Percentiles rank a stretch among this genome's conserved stretches.
These are phyloP conservation scores for Acronicta aceris DNA, from an alignment of 2,888 invertebrate genomes.

Conservation along the genomic window DNA sequence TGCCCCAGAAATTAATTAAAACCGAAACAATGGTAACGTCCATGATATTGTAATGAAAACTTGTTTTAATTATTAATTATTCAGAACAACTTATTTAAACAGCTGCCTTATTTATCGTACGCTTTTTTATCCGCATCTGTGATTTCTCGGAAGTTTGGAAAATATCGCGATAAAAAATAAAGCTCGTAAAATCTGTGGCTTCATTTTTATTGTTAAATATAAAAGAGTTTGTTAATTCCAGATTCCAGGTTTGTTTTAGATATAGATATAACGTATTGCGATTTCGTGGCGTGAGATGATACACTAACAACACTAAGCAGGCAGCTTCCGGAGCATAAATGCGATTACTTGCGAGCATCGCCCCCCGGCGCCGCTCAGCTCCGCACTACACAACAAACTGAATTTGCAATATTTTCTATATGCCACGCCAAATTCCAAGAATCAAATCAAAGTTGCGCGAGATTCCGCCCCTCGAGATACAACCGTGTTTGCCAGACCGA, in stretches of 20 bases:
- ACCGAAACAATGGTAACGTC: constrained; percentile 3
- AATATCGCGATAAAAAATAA: background rate
- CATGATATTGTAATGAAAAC: background rate
- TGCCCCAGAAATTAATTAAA: background rate
- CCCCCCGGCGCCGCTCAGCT: constrained; percentile 41
- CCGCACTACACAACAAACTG: constrained; percentile 62
- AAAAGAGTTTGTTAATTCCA: background rate
- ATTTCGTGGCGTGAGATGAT: background rate
- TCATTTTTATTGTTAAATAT: too few relatives aligned
- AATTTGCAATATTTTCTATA: constrained; percentile 79
- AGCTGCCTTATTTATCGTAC: background rate
- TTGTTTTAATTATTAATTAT: background rate
- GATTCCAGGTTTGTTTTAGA: background rate
- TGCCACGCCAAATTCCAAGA: constrained; percentile 71
- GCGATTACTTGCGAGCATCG: constrained; percentile 37
- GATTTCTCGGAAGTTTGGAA: background rate
- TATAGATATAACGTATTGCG: background rate
- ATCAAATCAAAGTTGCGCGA: constrained; percentile 82
- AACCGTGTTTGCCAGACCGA: constrained; percentile 72
- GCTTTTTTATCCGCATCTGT: constrained; percentile 1
- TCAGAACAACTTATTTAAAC: too few relatives aligned
- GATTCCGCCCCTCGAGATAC: constrained; percentile 70
- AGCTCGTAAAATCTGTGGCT: background rate
- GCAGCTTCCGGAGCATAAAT: constrained; percentile 38
- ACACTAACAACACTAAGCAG: constrained; percentile 28